Base-by-base conservation (phyloP, 2,888 invertebrate species). In the Mythimna lalbum region DNA sequence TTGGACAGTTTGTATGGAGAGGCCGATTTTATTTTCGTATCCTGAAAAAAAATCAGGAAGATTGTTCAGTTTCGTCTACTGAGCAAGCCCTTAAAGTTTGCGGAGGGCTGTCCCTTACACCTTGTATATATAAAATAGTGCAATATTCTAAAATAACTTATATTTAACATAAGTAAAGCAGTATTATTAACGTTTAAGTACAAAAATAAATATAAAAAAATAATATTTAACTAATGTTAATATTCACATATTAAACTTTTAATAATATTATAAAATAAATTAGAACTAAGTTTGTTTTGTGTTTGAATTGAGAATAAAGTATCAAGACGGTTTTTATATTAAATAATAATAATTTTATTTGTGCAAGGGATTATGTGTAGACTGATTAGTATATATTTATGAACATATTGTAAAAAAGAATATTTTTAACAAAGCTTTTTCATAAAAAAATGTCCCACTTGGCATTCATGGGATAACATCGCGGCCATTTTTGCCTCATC, bases 141-240 rank as follows among this genome's bases (percentile, higher is more conserved):
- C 27, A 19, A 12, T 19, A 36, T 63, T 10, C 12, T 52, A 49
- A 0, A 78, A 49, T 57, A 76, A 75, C 80, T 73, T 74, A 62
- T 7, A 55, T 55, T 50, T 33, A 59, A 55, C 43, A 9, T 43
- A 63, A 23, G 23, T 78, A 78, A 70, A 71, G 61, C 49, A 39
- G 4, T 49, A 59, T 23, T 53, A 36, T 39, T 62, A 69, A 69
- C 52, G 43, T 43, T 62, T 80, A 77, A 80, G 77, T 77, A 77
- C 77, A 69, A 76, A 75, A 80, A 76, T 76, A 76, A 77, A 80
- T 80, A 80, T 64, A 62, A 68, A 76, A 62, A 68, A 76, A 14
- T 7, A 5, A 0, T 39, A 52, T 7, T 19, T 4, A 73, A 73
- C 17, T 74, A 21, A 59, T 43, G 27, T 63, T 73, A 73, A 57